These are phyloP conservation scores for Steinernema khuongi DNA, from an alignment of 1,140 invertebrate species.

Conservation along the genomic window DNA sequence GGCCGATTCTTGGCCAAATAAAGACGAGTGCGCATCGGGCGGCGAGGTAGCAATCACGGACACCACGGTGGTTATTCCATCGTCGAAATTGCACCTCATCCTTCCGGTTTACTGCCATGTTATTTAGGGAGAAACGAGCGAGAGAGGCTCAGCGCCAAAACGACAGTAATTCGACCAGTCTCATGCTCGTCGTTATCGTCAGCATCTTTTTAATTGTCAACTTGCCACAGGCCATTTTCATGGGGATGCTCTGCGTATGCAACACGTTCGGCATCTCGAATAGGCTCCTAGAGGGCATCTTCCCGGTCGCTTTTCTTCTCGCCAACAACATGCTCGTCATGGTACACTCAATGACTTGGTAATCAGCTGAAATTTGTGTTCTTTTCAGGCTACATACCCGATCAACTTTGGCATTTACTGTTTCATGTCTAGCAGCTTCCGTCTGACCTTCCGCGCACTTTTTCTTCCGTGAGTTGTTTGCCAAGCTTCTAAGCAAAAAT, in stretches of 20 bases:
- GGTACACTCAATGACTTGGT: constrained; percentile 59
- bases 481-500: too few species aligned
- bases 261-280: constrained; percentile 54
- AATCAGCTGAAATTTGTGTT: constrained; percentile 5
- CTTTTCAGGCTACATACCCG: constrained; percentile 69
- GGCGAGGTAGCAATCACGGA: neutral
- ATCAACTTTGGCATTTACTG: constrained; percentile 93
- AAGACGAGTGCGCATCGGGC: neutral
- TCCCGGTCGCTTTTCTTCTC: constrained; percentile 76
- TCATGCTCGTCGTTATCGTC: constrained; percentile 91
- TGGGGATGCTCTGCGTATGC: constrained; percentile 73
- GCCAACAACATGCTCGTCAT: constrained; percentile 86
- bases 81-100: neutral
- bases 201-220: constrained; percentile 83
- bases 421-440: constrained; percentile 85
- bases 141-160: constrained; percentile 70
- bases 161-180: constrained; percentile 77
- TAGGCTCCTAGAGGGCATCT: constrained; percentile 69
- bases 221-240: constrained; percentile 80
- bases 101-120: constrained; percentile 10
- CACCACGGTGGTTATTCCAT: neutral
- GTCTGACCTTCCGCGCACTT: constrained; percentile 83
- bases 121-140: constrained; percentile 67
- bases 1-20: constrained; percentile 24
- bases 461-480: constrained; percentile 64